These are phyloP conservation scores for Poeciliopsis presidionis DNA, from an alignment of 2,797 vertebrate genomes.

Conservation along the genomic window DNA sequence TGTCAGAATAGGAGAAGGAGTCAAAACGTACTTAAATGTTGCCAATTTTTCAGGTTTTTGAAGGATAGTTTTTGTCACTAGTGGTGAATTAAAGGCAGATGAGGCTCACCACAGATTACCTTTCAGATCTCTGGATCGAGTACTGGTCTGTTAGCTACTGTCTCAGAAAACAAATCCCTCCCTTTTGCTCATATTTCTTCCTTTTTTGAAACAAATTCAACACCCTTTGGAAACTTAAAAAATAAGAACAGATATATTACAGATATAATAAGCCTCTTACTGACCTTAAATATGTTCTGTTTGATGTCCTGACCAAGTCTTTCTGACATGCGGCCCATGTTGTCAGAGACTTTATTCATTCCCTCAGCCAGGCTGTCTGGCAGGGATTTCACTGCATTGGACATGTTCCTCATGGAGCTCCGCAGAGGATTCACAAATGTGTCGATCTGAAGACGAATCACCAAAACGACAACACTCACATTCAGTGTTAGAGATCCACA, in stretches of 20 bases:
- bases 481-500: background rate
- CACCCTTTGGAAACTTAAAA: background rate
- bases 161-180: no score
- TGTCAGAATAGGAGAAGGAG: background rate
- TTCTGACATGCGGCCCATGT: constrained; percentile 99
- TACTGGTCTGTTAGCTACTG: background rate
- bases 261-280: background rate
- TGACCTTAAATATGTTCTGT: constrained; percentile 96
- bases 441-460: constrained; percentile 87
- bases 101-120: background rate
- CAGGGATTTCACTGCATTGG: constrained; percentile 95
- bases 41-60: background rate
- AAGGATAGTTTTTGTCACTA: background rate
- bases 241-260: background rate
- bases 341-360: constrained; percentile 98
- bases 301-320: constrained; percentile 96
- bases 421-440: constrained; percentile 98
- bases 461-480: constrained; percentile 4
- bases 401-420: constrained; percentile 98
- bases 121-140: background rate
- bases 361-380: constrained; percentile 98
- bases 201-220: background rate
- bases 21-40: background rate
- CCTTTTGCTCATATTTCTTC: background rate
- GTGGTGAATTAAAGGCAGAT: background rate